phyloP scores from a whole-genome alignment of 1,140 invertebrate genomes.

The Drosophila novamexicana region DNA sequence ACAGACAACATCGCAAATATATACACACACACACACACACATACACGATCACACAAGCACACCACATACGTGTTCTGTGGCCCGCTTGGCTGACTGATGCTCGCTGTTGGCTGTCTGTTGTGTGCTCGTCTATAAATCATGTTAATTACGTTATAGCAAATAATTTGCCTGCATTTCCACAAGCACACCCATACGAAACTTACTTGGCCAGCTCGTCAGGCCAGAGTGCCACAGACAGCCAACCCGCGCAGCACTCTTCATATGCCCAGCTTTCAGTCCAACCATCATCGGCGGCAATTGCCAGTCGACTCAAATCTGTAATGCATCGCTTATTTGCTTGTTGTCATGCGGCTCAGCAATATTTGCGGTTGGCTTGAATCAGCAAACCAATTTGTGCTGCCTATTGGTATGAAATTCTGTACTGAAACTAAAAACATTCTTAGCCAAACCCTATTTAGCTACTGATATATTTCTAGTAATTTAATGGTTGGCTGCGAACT shows the following conservation, averaged over 20 bases:
- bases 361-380: slow-evolving; percentile 57
- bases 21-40: slow-evolving; percentile 17
- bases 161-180: slow-evolving; percentile 72
- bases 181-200: slow-evolving; percentile 15
- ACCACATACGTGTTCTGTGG: slow-evolving; percentile 19
- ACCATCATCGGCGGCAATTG: slow-evolving; percentile 8
- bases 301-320: slow-evolving; percentile 56
- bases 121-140: slow-evolving; percentile 82
- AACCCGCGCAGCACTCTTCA: neutral
- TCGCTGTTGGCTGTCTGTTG: slow-evolving; percentile 70
- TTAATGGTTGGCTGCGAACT: too few relatives aligned
- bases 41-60: slow-evolving; percentile 4
- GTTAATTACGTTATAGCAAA: slow-evolving; percentile 83
- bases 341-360: slow-evolving; percentile 61
- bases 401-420: slow-evolving; percentile 9
- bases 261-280: neutral
- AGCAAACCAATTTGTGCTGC: slow-evolving; percentile 18
- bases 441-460: too few relatives aligned
- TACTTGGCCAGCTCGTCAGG: slow-evolving; percentile 2
- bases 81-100: slow-evolving; percentile 33
- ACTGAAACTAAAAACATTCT: neutral
- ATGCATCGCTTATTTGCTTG: slow-evolving; percentile 72
- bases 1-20: slow-evolving; percentile 70
- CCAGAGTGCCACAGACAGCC: neutral
- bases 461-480: too few relatives aligned